Evolutionary conservation across 2,888 invertebrate genomes (phyloP).

Genomic region (Apodemia zela): DNA sequence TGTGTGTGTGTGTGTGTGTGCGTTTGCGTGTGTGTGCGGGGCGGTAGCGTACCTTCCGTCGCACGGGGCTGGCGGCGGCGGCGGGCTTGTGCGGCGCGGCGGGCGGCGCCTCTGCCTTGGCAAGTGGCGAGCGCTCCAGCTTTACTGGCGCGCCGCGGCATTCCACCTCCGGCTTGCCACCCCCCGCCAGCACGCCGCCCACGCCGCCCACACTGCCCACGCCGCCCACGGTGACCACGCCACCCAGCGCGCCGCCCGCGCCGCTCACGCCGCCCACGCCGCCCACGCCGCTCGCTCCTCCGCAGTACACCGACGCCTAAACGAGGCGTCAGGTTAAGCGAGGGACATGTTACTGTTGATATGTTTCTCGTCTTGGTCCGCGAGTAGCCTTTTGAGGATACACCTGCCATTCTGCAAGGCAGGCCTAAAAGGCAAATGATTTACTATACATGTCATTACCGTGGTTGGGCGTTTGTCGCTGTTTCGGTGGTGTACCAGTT

Average conservation of each 20-base stretch:
- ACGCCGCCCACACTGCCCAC: constrained; percentile 39
- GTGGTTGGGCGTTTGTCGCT: too few relatives aligned
- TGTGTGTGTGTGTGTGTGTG: too few relatives aligned
- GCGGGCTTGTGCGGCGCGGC: constrained; percentile 43
- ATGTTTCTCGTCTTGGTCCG: too few relatives aligned
- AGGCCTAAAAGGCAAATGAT: too few relatives aligned
- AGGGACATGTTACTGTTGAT: too few relatives aligned
- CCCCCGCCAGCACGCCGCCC: constrained; percentile 41
- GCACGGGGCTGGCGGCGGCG: constrained; percentile 80
- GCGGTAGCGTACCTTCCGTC: constrained; percentile 68
- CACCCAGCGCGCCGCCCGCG: constrained; percentile 35
- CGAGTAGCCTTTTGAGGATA: too few relatives aligned
- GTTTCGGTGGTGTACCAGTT: too few relatives aligned
- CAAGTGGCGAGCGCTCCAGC: constrained; percentile 60
- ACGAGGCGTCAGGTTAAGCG: too few relatives aligned
- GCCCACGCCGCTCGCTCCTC: constrained; percentile 43
- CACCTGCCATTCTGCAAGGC: too few relatives aligned
- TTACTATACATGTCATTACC: too few relatives aligned
- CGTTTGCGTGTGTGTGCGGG: neutral
- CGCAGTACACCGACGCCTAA: constrained; percentile 42
- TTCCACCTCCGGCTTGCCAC: constrained; percentile 38
- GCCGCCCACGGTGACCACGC: constrained; percentile 29
- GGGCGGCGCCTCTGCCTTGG: constrained; percentile 50
- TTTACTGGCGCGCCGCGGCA: constrained; percentile 49
- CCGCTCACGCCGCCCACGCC: constrained; percentile 35